Conservation (phyloP, 1,140 invertebrate species). For the Goniozus legneri region DNA sequence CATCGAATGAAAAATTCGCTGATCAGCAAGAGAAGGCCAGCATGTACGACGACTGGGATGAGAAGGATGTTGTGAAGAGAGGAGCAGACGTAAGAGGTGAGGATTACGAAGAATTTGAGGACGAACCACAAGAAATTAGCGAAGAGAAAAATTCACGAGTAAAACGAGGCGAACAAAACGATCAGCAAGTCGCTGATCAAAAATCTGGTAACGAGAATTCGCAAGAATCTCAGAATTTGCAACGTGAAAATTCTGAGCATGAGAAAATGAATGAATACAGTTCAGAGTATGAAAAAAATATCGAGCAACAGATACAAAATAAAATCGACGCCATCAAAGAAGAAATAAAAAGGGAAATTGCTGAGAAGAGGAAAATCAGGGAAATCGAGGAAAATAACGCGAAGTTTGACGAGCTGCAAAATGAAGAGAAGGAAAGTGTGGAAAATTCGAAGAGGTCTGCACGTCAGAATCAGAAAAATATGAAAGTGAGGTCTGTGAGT, state of each 20-base stretch:
- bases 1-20: conserved; percentile 15
- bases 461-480: no score
- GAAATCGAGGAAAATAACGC: conserved; percentile 32
- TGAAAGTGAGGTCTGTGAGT: no score
- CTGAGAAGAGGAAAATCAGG: conserved; percentile 15
- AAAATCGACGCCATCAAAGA: conserved; percentile 36
- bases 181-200: background rate
- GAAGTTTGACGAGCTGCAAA: conserved; percentile 19
- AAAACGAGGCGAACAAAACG: background rate
- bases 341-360: conserved; percentile 31
- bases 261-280: background rate
- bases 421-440: conserved; percentile 2
- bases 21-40: conserved; percentile 17
- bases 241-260: background rate
- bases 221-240: background rate
- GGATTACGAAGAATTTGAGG: conserved; percentile 22
- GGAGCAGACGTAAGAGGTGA: conserved; percentile 13
- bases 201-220: background rate
- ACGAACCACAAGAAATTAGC: background rate
- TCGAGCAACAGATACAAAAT: conserved; percentile 27
- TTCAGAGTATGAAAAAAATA: conserved; percentile 24
- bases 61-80: conserved; percentile 27
- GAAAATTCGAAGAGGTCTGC: no score
- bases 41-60: conserved; percentile 20
- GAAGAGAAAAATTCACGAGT: no score